These are phyloP conservation scores for Triplophysa rosa DNA, from an alignment of 2,113 vertebrate genomes.

Conservation along the genomic window DNA sequence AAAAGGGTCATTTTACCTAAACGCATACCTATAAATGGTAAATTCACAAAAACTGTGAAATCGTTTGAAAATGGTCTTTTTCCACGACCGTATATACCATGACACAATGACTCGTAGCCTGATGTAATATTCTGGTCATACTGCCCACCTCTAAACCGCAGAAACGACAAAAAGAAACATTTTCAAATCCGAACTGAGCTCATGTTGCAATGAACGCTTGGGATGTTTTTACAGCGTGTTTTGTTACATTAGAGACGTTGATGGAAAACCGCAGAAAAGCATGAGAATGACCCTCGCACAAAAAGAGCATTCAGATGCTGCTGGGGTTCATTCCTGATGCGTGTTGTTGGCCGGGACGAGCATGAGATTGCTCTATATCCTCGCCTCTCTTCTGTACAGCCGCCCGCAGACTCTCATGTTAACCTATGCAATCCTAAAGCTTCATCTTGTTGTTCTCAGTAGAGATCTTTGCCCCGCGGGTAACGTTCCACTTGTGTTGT, in stretches of 20 bases:
- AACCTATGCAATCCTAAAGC: conserved; percentile 73
- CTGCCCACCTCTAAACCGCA: neutral
- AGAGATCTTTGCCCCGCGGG: conserved; percentile 55
- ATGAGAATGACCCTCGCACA: neutral
- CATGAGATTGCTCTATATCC: conserved; percentile 28
- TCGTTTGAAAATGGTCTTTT: too few relatives aligned
- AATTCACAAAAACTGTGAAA: too few relatives aligned
- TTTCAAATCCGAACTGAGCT: too few relatives aligned
- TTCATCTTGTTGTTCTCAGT: conserved; percentile 61
- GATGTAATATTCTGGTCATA: neutral
- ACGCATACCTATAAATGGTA: too few relatives aligned
- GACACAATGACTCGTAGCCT: neutral
- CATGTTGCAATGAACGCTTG: neutral
- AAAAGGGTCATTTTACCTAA: too few relatives aligned
- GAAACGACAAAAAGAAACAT: too few relatives aligned
- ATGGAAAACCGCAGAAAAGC: too few relatives aligned
- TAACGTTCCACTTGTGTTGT: conserved; percentile 57
- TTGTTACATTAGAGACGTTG: too few relatives aligned
- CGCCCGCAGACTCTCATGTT: conserved; percentile 62
- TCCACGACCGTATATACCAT: too few relatives aligned
- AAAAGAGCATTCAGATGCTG: neutral
- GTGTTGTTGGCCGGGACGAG: neutral
- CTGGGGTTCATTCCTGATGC: neutral
- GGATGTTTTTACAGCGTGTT: neutral
- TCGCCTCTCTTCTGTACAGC: conserved; percentile 54